Conservation (phyloP, 1,140 invertebrate genomes). For the Lineus longissimus region DNA sequence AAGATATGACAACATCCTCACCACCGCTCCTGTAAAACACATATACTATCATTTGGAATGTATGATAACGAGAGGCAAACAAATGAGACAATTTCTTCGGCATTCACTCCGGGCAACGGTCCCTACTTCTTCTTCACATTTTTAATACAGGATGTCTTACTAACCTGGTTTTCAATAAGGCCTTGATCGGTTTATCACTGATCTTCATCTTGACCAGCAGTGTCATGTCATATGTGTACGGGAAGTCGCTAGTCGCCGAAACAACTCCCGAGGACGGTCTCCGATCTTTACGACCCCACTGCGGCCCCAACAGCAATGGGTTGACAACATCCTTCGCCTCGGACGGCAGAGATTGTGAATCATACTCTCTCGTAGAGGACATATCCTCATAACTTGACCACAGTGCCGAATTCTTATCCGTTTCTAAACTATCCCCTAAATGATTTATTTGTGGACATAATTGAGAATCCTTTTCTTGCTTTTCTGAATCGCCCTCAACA, state of each 20-base stretch:
- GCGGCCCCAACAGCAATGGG: too few relatives aligned
- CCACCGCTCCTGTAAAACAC: conserved; percentile 41
- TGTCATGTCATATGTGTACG: conserved; percentile 42
- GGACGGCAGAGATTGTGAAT: conserved; percentile 3
- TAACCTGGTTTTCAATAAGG: conserved; percentile 50
- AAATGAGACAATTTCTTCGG: too few relatives aligned
- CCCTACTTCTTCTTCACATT: too few relatives aligned
- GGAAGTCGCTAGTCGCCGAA: conserved; percentile 18
- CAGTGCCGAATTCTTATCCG: background rate
- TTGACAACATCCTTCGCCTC: too few relatives aligned
- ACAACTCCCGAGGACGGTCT: background rate
- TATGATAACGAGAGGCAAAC: too few relatives aligned
- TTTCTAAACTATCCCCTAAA: too few relatives aligned
- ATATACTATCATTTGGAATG: too few relatives aligned
- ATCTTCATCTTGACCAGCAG: conserved; percentile 54
- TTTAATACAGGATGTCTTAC: background rate
- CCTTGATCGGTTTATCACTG: conserved; percentile 56
- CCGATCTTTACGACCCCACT: too few relatives aligned
- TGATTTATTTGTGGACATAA: too few relatives aligned
- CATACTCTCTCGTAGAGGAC: conserved; percentile 28
- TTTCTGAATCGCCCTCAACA: too few relatives aligned
- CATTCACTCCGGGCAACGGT: too few relatives aligned
- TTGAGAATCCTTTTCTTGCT: too few relatives aligned
- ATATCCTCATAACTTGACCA: conserved; percentile 48
- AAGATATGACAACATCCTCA: conserved; percentile 54